These are phyloP conservation scores for Drosophila pegasa DNA, from an alignment of 2,888 invertebrate genomes.

Conservation along the genomic window DNA sequence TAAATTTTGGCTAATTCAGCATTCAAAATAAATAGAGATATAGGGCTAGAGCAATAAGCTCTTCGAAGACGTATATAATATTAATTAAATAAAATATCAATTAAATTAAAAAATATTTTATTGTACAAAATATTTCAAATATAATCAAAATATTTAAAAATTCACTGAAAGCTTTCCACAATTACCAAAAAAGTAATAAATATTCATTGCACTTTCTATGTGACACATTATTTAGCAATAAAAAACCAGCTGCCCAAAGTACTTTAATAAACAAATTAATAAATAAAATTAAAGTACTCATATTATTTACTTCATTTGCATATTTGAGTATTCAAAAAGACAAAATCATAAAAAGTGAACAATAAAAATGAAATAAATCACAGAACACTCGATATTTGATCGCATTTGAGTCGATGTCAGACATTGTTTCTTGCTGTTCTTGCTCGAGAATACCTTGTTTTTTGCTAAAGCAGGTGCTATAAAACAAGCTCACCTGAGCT, in stretches of 20 bases:
- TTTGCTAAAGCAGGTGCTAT: conserved; percentile 4
- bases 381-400: conserved; percentile 6
- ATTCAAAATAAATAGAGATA: neutral
- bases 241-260: neutral
- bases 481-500: conserved; percentile 1
- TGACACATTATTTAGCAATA: neutral
- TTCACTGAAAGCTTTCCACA: neutral
- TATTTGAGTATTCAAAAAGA: neutral
- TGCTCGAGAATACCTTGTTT: neutral
- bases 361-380: conserved; percentile 3
- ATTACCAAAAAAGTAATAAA: neutral
- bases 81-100: neutral
- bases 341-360: neutral
- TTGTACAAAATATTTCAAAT: neutral
- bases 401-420: neutral
- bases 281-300: neutral
- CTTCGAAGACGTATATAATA: neutral
- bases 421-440: neutral
- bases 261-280: neutral
- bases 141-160: neutral
- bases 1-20: too few relatives aligned
- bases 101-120: neutral
- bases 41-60: neutral
- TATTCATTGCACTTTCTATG: neutral
- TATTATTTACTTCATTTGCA: neutral